Evolutionary conservation across 2,888 invertebrate genomes (phyloP).

Genomic region (Hipparchia sbordonii): DNA sequence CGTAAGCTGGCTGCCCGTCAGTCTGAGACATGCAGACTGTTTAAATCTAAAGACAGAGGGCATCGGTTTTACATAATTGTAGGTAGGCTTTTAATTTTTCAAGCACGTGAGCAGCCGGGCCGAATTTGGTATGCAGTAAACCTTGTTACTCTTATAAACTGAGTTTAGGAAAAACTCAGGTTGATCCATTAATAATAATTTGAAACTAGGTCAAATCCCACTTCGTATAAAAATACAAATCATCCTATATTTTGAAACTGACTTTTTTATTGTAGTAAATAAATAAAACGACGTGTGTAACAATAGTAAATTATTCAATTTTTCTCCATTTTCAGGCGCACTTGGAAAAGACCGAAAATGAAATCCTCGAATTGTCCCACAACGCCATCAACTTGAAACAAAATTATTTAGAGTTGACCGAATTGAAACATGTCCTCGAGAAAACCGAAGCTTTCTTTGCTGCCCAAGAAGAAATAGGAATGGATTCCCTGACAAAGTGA

Average conservation of each 20-base stretch:
- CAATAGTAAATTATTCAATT: background rate
- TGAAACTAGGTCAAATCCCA: no score
- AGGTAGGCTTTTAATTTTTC: no score
- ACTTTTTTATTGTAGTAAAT: no score
- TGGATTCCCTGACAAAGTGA: slow-evolving; percentile 84
- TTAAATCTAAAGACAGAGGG: no score
- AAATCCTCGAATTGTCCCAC: slow-evolving; percentile 95
- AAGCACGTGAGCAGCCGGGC: background rate
- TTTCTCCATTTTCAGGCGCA: slow-evolving; percentile 85
- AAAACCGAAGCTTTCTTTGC: slow-evolving; percentile 96
- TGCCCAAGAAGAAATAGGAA: slow-evolving; percentile 89
- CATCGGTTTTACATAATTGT: no score
- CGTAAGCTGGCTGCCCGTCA: background rate
- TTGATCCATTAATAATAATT: no score
- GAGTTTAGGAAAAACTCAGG: background rate
- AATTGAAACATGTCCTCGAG: slow-evolving; percentile 94
- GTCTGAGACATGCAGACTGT: background rate
- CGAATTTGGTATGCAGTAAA: background rate
- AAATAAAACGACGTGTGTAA: no score
- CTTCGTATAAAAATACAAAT: background rate
- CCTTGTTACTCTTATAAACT: background rate
- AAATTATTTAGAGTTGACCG: slow-evolving; percentile 95
- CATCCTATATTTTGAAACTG: no score
- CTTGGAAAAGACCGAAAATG: slow-evolving; percentile 97
- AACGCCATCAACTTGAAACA: slow-evolving; percentile 96